Conservation (phyloP, 2,888 invertebrate genomes). For the Latrodectus elegans region DNA sequence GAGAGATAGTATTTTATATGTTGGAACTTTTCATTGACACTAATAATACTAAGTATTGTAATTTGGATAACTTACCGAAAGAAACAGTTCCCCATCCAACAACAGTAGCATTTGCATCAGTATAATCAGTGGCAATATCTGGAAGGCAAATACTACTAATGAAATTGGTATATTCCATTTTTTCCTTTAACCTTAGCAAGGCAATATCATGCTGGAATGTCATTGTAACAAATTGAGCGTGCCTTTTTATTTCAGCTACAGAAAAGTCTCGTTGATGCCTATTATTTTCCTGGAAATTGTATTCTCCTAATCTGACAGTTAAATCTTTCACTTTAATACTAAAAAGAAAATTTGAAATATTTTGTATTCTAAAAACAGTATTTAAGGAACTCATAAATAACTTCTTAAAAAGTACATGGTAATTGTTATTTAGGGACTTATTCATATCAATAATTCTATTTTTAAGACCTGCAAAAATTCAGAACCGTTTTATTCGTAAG, state of each 20-base stretch:
- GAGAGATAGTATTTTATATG: too few species aligned
- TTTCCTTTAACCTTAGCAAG: conserved; percentile 38
- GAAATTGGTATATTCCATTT: conserved; percentile 46
- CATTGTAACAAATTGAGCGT: conserved; percentile 54
- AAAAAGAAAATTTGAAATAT: conserved; percentile 50
- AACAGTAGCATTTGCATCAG: conserved; percentile 57
- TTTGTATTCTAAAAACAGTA: too few species aligned
- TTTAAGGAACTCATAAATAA: too few species aligned
- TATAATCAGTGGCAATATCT: conserved; percentile 7
- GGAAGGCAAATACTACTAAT: conserved; percentile 64
- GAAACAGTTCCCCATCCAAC: conserved; percentile 66
- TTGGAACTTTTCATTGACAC: too few species aligned
- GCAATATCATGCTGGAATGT: conserved; percentile 68
- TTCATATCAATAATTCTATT: too few species aligned
- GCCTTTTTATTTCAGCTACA: conserved; percentile 59
- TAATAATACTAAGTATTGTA: too few species aligned
- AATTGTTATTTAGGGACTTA: too few species aligned
- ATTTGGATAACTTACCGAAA: conserved; percentile 42
- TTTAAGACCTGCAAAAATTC: too few species aligned
- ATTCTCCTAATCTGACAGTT: conserved; percentile 62
- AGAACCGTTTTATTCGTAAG: too few species aligned
- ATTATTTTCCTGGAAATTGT: conserved; percentile 47
- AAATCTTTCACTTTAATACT: conserved; percentile 85
- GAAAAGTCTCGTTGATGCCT: conserved; percentile 49
- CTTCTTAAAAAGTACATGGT: too few species aligned